Base-by-base conservation (phyloP, 1,140 invertebrate species). In the Limonius californicus region DNA sequence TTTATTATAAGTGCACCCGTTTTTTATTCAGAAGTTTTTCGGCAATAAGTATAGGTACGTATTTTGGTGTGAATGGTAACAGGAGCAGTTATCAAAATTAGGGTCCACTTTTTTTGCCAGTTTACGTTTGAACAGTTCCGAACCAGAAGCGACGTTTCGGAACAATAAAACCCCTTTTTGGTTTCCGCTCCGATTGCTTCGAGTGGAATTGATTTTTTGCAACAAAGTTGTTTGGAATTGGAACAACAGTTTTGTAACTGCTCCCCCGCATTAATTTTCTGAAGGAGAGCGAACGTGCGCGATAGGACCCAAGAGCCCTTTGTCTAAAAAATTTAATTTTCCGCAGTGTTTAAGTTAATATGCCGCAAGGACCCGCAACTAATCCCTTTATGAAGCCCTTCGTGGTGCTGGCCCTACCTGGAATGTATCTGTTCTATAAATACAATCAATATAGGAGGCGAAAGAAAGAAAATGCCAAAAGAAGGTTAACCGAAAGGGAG, bases 361-460 rank as follows among this genome's bases (percentile, higher is more conserved):
- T 86, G 85, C 84, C 84, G 63, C 81, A 84, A 71, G 81, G 81
- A 47, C 77, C 78, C 64, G 74, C 78, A 68, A 80, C 77, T 68
- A 87, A 74, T 78, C 84, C 72, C 75, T 79, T 91, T 67, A 90
- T 90, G 85, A 87, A 88, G 75, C 89, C 89, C 1, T 83, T 91
- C 71, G 88, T 90, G 68, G 89, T 90, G 69, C 78, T 93, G 54
- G 90, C 89, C 1, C 77, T 91, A 67, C 90, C 90, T 62, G 90
- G 90, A 63, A 93, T 92, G 90, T 94, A 92, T 78, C 83, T 94
- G 65, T 89, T 92, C 78, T 91, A 92, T 80, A 93, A 93, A 78
- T 92, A 92, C 80, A 91, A 88, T 77, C 89, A 92, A 78, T 92
- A 90, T 77, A 87, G 89, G 67, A 81, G 89, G 59, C 89, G 91